Conservation (phyloP, 2,888 invertebrate genomes). For the Argyra leucocephala region DNA sequence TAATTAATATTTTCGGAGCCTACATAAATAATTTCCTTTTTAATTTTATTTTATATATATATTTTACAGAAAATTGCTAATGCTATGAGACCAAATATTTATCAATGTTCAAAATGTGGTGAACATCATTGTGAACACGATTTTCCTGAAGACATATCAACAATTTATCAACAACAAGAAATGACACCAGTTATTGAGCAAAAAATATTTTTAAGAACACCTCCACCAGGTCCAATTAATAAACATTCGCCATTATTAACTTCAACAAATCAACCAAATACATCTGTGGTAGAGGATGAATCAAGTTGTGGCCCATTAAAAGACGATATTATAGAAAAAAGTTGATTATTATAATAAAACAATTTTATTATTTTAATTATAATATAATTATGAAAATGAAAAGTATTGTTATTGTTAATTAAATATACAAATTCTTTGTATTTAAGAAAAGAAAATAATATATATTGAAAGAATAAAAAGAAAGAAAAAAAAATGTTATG, state of each 20-base stretch:
- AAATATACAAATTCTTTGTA: background rate
- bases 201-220: constrained; percentile 23
- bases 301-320: constrained; percentile 1
- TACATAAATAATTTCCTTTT: too few relatives aligned
- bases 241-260: constrained; percentile 1
- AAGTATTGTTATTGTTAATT: constrained; percentile 3
- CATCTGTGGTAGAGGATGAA: constrained; percentile 9
- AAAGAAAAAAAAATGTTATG: too few relatives aligned
- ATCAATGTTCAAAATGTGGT: constrained; percentile 64
- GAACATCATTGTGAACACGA: constrained; percentile 67
- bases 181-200: constrained; percentile 29
- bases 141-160: constrained; percentile 45
- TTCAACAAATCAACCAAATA: constrained; percentile 9
- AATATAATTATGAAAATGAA: background rate
- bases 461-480: too few relatives aligned
- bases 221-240: constrained; percentile 19
- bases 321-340: background rate
- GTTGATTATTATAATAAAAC: background rate
- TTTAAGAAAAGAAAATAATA: background rate
- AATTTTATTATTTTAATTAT: background rate
- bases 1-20: too few relatives aligned
- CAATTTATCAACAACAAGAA: constrained; percentile 44
- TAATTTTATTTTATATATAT: too few relatives aligned
- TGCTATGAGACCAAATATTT: constrained; percentile 64
- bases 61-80: constrained; percentile 59